These are phyloP conservation scores for Mactra quadrangularis DNA, from an alignment of 1,140 invertebrate genomes.

Conservation along the genomic window DNA sequence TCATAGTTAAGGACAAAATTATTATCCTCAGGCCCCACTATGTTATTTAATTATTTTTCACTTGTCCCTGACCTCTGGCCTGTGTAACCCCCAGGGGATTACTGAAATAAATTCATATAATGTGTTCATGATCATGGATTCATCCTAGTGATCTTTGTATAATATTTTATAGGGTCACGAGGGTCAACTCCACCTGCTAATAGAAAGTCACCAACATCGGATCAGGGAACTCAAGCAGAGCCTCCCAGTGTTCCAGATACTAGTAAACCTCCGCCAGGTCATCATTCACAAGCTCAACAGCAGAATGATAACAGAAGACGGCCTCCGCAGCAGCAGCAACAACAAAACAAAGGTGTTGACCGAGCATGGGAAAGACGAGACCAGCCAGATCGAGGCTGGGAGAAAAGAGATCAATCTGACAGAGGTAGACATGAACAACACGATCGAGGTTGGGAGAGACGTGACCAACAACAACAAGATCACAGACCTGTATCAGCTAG, in stretches of 20 bases:
- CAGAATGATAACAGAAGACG: constrained; percentile 32
- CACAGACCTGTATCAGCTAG: constrained; percentile 58
- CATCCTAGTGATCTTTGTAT: too few relatives aligned
- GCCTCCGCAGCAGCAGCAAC: constrained; percentile 69
- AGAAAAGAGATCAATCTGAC: constrained; percentile 36
- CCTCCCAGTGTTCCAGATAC: constrained; percentile 57
- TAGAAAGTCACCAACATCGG: constrained; percentile 88
- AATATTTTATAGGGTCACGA: constrained; percentile 82
- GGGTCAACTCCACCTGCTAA: constrained; percentile 86
- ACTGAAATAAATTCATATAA: too few relatives aligned
- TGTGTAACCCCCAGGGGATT: too few relatives aligned
- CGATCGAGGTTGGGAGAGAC: constrained; percentile 12
- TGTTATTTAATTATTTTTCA: too few relatives aligned
- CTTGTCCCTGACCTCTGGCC: too few relatives aligned
- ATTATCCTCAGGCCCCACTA: too few relatives aligned
- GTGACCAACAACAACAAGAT: constrained; percentile 34
- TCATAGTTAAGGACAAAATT: too few relatives aligned
- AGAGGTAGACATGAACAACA: constrained; percentile 19
- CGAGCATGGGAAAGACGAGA: constrained; percentile 75
- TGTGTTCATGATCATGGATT: too few relatives aligned
- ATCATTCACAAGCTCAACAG: constrained; percentile 37
- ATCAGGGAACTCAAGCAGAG: constrained; percentile 89
- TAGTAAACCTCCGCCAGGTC: constrained; percentile 59
- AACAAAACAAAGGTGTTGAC: constrained; percentile 64
- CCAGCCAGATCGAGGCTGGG: constrained; percentile 31